Conservation (phyloP, 2,888 invertebrate species). For the Nebria salina region DNA sequence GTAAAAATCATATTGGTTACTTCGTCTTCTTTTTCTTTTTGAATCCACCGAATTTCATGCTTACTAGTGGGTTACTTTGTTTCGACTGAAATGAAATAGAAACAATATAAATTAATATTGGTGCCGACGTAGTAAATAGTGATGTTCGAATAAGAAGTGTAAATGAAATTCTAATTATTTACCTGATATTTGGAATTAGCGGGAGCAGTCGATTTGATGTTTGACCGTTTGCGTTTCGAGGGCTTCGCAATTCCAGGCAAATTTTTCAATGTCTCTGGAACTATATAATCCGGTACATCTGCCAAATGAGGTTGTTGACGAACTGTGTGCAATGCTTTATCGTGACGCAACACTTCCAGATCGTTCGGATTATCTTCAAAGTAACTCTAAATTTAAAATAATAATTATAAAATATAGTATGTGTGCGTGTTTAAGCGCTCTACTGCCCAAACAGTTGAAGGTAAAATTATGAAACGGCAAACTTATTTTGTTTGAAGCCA, state of each 20-base stretch:
- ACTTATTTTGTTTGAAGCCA: too few relatives aligned
- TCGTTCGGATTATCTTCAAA: constrained; percentile 94
- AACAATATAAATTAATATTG: too few relatives aligned
- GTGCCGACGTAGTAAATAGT: too few relatives aligned
- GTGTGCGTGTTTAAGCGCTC: too few relatives aligned
- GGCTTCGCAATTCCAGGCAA: constrained; percentile 62
- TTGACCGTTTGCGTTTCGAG: constrained; percentile 50
- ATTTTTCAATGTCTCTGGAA: constrained; percentile 80
- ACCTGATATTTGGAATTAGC: constrained; percentile 53
- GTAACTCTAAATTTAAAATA: constrained; percentile 71
- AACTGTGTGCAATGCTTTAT: constrained; percentile 86
- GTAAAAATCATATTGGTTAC: neutral
- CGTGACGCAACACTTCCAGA: constrained; percentile 83
- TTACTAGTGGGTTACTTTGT: constrained; percentile 73
- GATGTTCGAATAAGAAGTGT: too few relatives aligned
- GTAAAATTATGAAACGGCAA: too few relatives aligned
- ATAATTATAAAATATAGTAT: neutral
- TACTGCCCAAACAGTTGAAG: too few relatives aligned
- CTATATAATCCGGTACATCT: constrained; percentile 92
- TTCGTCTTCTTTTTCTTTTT: constrained; percentile 62
- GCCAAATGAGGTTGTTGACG: constrained; percentile 84
- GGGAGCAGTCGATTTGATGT: constrained; percentile 53
- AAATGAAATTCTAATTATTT: constrained; percentile 2
- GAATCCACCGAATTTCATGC: constrained; percentile 71
- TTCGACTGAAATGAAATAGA: constrained; percentile 65